These are phyloP conservation scores for Oxycera nigricornis DNA, from an alignment of 2,888 invertebrate species.

Conservation along the genomic window DNA sequence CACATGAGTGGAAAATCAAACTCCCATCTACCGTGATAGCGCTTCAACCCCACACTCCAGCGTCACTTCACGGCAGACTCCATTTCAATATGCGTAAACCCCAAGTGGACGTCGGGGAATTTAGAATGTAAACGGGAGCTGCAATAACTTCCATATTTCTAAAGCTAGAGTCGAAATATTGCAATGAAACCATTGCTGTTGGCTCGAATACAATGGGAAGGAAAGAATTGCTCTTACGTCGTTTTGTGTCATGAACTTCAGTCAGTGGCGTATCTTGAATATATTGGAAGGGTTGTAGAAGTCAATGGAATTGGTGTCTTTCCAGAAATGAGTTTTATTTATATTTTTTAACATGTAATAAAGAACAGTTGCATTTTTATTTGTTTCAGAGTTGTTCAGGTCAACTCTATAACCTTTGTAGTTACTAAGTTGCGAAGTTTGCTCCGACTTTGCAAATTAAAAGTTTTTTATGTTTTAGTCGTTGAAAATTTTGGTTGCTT, in stretches of 20 bases:
- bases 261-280: background rate
- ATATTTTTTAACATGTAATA: too few relatives aligned
- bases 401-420: too few relatives aligned
- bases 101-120: conserved; percentile 37
- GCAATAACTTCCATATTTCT: conserved; percentile 25
- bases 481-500: too few relatives aligned
- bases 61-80: conserved; percentile 2
- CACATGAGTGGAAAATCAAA: conserved; percentile 15
- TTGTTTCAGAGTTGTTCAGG: too few relatives aligned
- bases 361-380: too few relatives aligned
- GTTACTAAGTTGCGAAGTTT: too few relatives aligned
- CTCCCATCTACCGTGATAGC: background rate
- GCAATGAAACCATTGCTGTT: conserved; percentile 16
- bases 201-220: conserved; percentile 1
- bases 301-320: too few relatives aligned
- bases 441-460: too few relatives aligned
- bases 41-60: background rate
- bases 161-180: conserved; percentile 5
- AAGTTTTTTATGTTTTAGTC: too few relatives aligned
- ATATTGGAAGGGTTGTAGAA: too few relatives aligned
- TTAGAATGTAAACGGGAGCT: conserved; percentile 8
- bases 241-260: background rate
- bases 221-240: conserved; percentile 9
- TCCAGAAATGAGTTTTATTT: too few relatives aligned
- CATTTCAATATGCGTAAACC: conserved; percentile 33